Evolutionary conservation across 2,888 invertebrate genomes (phyloP), one percentile per base, ranked within the genome.

Genomic region (Micoletzkya japonica): DNA sequence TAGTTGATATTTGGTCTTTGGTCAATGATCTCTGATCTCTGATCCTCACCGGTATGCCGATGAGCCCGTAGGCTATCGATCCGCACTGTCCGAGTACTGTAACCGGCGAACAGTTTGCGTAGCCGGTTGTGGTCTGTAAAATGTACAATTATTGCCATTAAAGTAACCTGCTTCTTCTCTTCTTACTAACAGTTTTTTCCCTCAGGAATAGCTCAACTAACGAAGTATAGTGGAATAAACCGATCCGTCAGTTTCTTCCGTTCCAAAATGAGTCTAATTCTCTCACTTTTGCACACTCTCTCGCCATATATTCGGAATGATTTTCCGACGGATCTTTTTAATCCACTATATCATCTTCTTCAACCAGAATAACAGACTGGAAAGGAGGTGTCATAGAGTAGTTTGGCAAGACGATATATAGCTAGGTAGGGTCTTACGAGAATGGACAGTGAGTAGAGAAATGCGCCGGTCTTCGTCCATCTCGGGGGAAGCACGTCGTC

Each of bases 391-490:
- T n/a, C n/a, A n/a, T n/a, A n/a, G n/a, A n/a, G n/a, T n/a, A n/a
- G n/a, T n/a, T n/a, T n/a, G n/a, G n/a, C n/a, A n/a, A n/a, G n/a
- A n/a, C n/a, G n/a, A n/a, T n/a, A n/a, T n/a, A n/a, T n/a, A n/a
- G n/a, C n/a, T n/a, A n/a, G n/a, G n/a, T n/a, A n/a, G n/a, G n/a
- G n/a, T n/a, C 72, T 60, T n/a, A 83, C 82, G 75, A 85, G 72
- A 69, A 85, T 85, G 28, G 84, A 85, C 10, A 85, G 67, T 0
- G 85, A 82, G 68, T 85, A 85, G 4, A 85, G 75, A 56, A 82
- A 73, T 14, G 82, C 79, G 10, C 82, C 78, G 37, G 82, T 78
- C 24, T 73, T 72, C 24, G 74, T 77, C 85, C 85, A 85, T 67
- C 81, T 71, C 3, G 84, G 78, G 24, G 80, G 80, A 36, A 84